Evolutionary conservation across 2,888 invertebrate species (phyloP).

Genomic region (Mactromeris polynyma): DNA sequence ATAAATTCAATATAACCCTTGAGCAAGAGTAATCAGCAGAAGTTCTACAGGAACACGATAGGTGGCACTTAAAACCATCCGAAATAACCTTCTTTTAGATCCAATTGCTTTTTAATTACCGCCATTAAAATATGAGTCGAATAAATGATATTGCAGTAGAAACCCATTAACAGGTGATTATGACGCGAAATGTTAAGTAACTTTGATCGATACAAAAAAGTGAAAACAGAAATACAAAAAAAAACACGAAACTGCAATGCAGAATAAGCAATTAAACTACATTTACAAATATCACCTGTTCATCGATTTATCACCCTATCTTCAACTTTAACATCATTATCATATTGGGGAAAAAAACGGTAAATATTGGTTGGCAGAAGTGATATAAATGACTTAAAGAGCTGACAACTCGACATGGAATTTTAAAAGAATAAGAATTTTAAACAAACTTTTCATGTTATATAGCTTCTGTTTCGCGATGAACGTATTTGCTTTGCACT

Average conservation of each 20-base stretch:
- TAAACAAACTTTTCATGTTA: not conserved
- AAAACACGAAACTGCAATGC: too few species aligned
- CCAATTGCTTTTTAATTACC: not conserved
- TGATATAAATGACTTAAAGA: not conserved
- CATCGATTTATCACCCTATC: not conserved
- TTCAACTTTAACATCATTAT: not conserved
- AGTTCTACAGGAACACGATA: not conserved
- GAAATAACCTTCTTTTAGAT: not conserved
- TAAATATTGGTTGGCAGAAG: not conserved
- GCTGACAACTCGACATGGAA: constrained; percentile 7
- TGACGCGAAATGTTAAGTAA: not conserved
- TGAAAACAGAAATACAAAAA: not conserved
- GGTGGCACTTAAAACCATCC: not conserved
- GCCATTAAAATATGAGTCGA: not conserved
- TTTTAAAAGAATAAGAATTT: not conserved
- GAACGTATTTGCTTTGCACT: constrained; percentile 5
- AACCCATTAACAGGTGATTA: not conserved
- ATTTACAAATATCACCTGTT: constrained; percentile 1
- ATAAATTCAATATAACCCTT: not conserved
- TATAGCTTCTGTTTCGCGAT: not conserved
- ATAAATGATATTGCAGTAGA: not conserved
- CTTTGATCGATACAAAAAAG: not conserved
- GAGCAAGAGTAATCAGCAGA: not conserved
- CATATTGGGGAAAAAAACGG: not conserved
- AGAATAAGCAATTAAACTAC: too few species aligned